Conservation (phyloP, 2,797 vertebrate genomes). For the Eulemur mongoz region DNA sequence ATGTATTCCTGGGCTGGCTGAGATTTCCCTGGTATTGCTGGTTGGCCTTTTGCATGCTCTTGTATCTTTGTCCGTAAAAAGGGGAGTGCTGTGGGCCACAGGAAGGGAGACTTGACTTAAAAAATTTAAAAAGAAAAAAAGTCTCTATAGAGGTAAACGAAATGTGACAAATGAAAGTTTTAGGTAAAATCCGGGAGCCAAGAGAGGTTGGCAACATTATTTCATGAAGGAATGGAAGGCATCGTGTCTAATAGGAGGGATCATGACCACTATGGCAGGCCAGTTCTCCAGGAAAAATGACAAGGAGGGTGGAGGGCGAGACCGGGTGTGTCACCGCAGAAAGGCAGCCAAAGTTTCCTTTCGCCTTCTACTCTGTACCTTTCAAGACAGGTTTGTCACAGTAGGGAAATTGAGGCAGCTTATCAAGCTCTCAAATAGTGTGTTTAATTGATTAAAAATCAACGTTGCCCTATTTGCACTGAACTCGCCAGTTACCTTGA, state of each 20-base stretch:
- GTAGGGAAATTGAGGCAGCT: background rate
- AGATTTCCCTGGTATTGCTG: background rate
- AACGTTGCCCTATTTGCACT: background rate
- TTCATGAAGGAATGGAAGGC: background rate
- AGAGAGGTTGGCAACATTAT: background rate
- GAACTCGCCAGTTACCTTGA: background rate
- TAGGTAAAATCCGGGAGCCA: accelerated
- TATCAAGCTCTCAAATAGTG: background rate
- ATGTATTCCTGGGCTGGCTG: background rate
- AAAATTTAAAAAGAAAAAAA: background rate
- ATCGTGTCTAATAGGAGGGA: accelerated
- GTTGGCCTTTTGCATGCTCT: background rate
- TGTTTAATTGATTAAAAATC: background rate
- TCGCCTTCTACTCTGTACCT: background rate
- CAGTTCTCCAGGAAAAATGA: background rate
- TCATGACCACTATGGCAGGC: accelerated
- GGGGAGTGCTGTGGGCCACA: background rate
- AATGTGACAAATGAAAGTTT: background rate
- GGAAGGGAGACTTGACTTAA: background rate
- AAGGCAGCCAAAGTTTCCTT: too few relatives aligned
- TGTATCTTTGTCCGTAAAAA: background rate
- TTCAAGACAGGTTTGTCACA: background rate
- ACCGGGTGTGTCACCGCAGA: too few relatives aligned
- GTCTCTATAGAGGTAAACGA: background rate
- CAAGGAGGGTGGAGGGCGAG: accelerated